phyloP scores from a whole-genome alignment of 1,140 invertebrate species.

The Drosophila pachea region DNA sequence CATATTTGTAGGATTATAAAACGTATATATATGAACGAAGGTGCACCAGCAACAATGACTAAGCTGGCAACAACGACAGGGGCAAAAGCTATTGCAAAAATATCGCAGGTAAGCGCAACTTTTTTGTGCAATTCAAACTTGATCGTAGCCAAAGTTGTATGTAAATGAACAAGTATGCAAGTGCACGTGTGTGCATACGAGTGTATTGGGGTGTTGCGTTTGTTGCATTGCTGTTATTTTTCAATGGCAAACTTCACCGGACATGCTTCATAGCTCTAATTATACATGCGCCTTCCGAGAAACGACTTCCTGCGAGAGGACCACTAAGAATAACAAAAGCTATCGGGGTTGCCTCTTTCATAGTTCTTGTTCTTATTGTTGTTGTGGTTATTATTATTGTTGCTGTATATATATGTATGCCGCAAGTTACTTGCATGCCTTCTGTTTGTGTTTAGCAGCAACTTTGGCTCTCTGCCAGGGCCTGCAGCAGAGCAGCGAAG shows the following conservation, averaged over 20 bases:
- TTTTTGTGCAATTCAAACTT: slow-evolving; percentile 51
- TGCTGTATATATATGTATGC: neutral
- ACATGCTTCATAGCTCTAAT: slow-evolving; percentile 78
- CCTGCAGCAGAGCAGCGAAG: slow-evolving; percentile 23
- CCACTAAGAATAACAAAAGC: slow-evolving; percentile 40
- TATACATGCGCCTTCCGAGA: slow-evolving; percentile 74
- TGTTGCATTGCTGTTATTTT: slow-evolving; percentile 50
- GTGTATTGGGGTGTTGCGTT: slow-evolving; percentile 15
- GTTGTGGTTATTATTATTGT: slow-evolving; percentile 22
- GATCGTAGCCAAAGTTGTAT: slow-evolving; percentile 1
- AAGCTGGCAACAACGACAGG: slow-evolving; percentile 15
- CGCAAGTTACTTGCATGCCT: slow-evolving; percentile 14
- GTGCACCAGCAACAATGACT: slow-evolving; percentile 17
- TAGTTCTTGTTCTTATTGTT: slow-evolving; percentile 27
- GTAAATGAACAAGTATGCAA: neutral
- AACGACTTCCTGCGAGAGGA: slow-evolving; percentile 60
- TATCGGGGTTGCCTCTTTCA: slow-evolving; percentile 26
- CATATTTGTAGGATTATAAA: slow-evolving; percentile 72
- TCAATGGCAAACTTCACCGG: slow-evolving; percentile 77
- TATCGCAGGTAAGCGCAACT: slow-evolving; percentile 40
- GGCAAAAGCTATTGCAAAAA: slow-evolving; percentile 35
- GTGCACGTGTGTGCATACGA: slow-evolving; percentile 24
- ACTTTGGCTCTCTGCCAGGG: slow-evolving; percentile 50
- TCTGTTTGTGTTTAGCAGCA: slow-evolving; percentile 32
- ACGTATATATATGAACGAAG: slow-evolving; percentile 58